phyloP scores from a whole-genome alignment of 2,888 invertebrate species.

The Aethes cnicana region DNA sequence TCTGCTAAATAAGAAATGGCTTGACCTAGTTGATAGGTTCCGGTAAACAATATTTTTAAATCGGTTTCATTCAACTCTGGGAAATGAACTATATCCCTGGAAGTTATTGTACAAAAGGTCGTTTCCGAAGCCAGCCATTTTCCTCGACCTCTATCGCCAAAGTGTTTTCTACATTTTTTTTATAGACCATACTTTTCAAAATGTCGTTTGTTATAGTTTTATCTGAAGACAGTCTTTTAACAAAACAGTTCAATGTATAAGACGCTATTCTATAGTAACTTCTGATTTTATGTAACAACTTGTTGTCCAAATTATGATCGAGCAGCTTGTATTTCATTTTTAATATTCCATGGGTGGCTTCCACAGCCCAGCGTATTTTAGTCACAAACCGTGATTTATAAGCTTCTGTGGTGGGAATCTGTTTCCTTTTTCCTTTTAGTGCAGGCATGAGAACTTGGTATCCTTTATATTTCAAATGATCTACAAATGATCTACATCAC shows the following conservation, averaged over 20 bases:
- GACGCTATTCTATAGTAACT: slow-evolving; percentile 7
- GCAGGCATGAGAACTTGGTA: slow-evolving; percentile 13
- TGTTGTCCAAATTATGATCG: slow-evolving; percentile 6
- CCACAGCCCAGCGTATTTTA: slow-evolving; percentile 13
- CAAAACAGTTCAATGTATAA: slow-evolving; percentile 12
- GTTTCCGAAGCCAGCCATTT: slow-evolving; percentile 7
- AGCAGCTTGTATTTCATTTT: slow-evolving; percentile 8
- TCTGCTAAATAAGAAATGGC: slow-evolving; percentile 10
- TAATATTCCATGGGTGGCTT: slow-evolving; percentile 11
- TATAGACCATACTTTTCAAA: slow-evolving; percentile 4
- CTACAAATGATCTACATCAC: slow-evolving; percentile 3
- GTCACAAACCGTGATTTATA: slow-evolving; percentile 9
- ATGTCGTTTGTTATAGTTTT: slow-evolving; percentile 9
- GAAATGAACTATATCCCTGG: slow-evolving; percentile 10
- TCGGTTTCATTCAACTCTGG: slow-evolving; percentile 8
- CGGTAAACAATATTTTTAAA: slow-evolving; percentile 2
- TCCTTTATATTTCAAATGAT: slow-evolving; percentile 1
- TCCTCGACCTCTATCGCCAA: slow-evolving; percentile 6
- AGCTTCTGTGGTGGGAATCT: slow-evolving; percentile 6
- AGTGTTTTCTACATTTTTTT: slow-evolving; percentile 8
- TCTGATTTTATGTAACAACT: slow-evolving; percentile 5
- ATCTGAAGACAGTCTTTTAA: slow-evolving; percentile 9
- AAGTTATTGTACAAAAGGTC: slow-evolving; percentile 8
- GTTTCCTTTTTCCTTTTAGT: slow-evolving; percentile 12
- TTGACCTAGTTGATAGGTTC: slow-evolving; percentile 6